phyloP scores from a whole-genome alignment of 2,888 invertebrate species.

The Protula sp. region DNA sequence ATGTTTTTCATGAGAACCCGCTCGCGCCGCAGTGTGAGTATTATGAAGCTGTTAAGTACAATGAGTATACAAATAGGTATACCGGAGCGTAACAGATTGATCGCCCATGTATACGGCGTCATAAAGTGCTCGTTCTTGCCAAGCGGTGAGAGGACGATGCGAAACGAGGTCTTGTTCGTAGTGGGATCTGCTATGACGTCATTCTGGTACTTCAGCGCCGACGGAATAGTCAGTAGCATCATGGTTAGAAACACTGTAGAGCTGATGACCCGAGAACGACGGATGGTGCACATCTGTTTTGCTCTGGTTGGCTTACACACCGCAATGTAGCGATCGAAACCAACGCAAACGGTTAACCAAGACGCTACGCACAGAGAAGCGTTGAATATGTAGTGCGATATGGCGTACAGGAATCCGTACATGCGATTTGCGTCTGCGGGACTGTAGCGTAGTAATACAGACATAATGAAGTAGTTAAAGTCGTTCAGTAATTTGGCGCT shows the following conservation, averaged over 20 bases:
- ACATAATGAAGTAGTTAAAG: constrained; percentile 33
- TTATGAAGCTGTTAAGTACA: constrained; percentile 44
- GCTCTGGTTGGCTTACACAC: constrained; percentile 41
- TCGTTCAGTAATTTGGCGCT: constrained; percentile 41
- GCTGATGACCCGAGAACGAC: constrained; percentile 29
- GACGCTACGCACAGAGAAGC: constrained; percentile 38
- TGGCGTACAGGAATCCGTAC: constrained; percentile 36
- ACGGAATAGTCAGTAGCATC: constrained; percentile 42
- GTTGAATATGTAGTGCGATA: constrained; percentile 44
- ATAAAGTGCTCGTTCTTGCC: constrained; percentile 39
- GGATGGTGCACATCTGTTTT: constrained; percentile 33
- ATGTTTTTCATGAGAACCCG: constrained; percentile 29
- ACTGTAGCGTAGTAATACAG: constrained; percentile 24
- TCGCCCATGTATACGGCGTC: constrained; percentile 42
- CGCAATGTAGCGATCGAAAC: constrained; percentile 41
- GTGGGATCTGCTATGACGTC: constrained; percentile 22
- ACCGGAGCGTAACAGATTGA: constrained; percentile 43
- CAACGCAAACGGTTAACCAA: constrained; percentile 48
- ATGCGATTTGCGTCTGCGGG: constrained; percentile 27
- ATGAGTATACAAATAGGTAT: constrained; percentile 45
- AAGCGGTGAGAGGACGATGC: constrained; percentile 32
- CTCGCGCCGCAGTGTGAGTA: constrained; percentile 40
- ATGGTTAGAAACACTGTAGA: constrained; percentile 39
- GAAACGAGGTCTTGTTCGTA: constrained; percentile 30
- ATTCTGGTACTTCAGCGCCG: constrained; percentile 38